These are phyloP conservation scores for Conomelus anceps DNA, from an alignment of 2,888 invertebrate species.

Conservation along the genomic window DNA sequence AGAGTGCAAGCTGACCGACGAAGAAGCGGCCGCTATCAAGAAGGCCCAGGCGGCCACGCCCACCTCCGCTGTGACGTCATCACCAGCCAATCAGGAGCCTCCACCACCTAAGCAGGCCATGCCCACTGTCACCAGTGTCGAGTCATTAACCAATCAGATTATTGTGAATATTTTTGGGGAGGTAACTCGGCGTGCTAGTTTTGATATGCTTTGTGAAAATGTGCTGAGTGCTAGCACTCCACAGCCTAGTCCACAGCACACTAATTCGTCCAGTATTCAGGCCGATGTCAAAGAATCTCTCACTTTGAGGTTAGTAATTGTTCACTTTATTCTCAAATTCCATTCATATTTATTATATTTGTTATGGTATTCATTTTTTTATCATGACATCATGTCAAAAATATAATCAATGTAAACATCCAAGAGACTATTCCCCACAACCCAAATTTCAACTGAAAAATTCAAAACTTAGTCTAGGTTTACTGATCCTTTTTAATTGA, in stretches of 20 bases:
- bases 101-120: neutral
- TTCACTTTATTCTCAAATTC: no score
- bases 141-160: constrained; percentile 39
- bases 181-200: constrained; percentile 41
- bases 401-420: no score
- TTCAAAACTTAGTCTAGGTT: no score
- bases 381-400: no score
- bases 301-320: constrained; percentile 20
- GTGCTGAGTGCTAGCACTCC: neutral
- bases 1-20: constrained; percentile 39
- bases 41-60: neutral
- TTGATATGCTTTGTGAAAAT: constrained; percentile 10
- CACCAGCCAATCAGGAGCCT: constrained; percentile 25
- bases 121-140: constrained; percentile 24
- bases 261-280: neutral
- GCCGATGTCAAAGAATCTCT: constrained; percentile 11
- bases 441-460: no score
- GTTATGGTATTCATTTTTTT: no score
- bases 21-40: constrained; percentile 39
- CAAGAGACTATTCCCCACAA: no score
- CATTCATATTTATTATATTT: no score
- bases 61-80: neutral
- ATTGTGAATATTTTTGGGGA: constrained; percentile 47
- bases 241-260: neutral
- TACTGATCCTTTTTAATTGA: no score